Conservation (phyloP, 2,797 vertebrate genomes). For the Poeciliopsis presidionis region DNA sequence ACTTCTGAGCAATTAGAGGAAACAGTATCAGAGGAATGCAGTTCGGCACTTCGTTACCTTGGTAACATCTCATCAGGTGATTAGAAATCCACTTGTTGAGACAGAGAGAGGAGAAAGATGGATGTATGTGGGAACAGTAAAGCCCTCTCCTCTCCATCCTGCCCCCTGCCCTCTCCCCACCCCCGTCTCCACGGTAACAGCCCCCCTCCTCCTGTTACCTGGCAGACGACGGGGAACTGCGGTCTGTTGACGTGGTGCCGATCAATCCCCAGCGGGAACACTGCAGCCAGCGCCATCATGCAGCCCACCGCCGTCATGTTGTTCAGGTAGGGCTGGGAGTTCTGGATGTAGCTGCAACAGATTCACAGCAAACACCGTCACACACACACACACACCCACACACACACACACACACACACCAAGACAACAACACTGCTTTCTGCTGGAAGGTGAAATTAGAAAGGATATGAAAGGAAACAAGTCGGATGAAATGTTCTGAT, state of each 20-base stretch:
- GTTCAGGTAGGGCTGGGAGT: conserved; percentile 96
- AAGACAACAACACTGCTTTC: neutral
- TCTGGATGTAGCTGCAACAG: conserved; percentile 85
- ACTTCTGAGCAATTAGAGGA: neutral
- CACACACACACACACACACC: neutral
- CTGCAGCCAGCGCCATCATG: conserved; percentile 90
- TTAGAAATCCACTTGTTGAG: neutral
- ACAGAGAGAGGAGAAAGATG: neutral
- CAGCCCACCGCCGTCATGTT: conserved; percentile 96
- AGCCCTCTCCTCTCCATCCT: neutral
- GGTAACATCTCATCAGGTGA: neutral
- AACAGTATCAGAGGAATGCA: neutral
- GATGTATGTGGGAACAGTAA: neutral
- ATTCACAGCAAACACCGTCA: conserved; percentile 5
- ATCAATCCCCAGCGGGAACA: conserved; percentile 92
- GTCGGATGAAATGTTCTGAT: neutral
- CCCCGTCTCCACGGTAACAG: neutral
- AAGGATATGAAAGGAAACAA: neutral
- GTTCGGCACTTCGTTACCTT: neutral
- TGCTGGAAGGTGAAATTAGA: neutral
- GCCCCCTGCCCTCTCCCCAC: conserved; percentile 10
- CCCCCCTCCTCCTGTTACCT: conserved; percentile 76
- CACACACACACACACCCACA: neutral
- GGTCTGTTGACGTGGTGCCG: conserved; percentile 86
- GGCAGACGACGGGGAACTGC: conserved; percentile 93